Percentiles rank a stretch among this genome's conserved stretches.
These are phyloP conservation scores for Cylas formicarius DNA, from an alignment of 1,140 invertebrate species.

Conservation along the genomic window DNA sequence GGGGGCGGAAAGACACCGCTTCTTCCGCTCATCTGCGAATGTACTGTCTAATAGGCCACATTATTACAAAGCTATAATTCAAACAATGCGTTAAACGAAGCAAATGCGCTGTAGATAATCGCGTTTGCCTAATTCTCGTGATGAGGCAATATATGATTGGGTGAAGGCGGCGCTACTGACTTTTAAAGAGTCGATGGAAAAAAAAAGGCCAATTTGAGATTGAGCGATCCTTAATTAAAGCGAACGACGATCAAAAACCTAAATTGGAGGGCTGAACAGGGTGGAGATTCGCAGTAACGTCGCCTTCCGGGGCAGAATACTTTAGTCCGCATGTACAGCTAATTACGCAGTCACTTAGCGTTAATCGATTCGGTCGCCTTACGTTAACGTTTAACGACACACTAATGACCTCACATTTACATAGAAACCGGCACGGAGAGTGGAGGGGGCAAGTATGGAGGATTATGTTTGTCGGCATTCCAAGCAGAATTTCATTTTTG, in stretches of 20 bases:
- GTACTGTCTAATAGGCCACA: slow-evolving; percentile 23
- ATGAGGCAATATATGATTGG: no score
- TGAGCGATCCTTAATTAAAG: no score
- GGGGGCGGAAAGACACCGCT: slow-evolving; percentile 6
- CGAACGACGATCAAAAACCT: no score
- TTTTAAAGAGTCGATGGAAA: no score
- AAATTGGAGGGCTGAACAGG: slow-evolving; percentile 2
- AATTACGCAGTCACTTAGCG: slow-evolving; percentile 45
- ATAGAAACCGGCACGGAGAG: slow-evolving; percentile 30
- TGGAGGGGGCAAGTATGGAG: no score
- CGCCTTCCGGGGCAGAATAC: slow-evolving; percentile 23
- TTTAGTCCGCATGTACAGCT: slow-evolving; percentile 40
- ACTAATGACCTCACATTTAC: slow-evolving; percentile 43
- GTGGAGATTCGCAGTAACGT: slow-evolving; percentile 13
- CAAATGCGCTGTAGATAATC: slow-evolving; percentile 21
- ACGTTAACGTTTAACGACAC: slow-evolving; percentile 43
- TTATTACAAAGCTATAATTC: slow-evolving; percentile 23
- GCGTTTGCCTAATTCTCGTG: slow-evolving; percentile 19
- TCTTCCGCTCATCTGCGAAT: slow-evolving; percentile 12
- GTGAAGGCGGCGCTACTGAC: no score
- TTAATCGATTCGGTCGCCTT: slow-evolving; percentile 44
- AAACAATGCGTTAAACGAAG: slow-evolving; percentile 22
- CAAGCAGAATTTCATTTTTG: no score
- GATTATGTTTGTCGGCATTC: no score
- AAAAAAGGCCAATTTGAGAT: no score